Conservation (phyloP, 1,140 invertebrate species). For the Bombus balteatus region DNA sequence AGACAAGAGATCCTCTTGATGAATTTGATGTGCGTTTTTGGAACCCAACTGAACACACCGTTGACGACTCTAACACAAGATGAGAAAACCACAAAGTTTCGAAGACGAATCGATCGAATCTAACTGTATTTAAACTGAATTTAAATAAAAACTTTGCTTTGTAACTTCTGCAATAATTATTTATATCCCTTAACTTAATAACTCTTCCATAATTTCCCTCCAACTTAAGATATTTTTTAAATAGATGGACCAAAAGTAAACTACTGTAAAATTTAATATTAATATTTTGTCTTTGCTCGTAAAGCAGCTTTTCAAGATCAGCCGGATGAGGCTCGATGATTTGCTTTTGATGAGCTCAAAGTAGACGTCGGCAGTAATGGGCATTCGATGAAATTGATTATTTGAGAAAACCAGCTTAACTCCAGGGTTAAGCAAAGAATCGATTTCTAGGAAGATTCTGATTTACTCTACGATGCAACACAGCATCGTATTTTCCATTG, state of each 20-base stretch:
- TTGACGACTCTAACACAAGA: too few relatives aligned
- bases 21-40: neutral
- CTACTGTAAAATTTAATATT: too few relatives aligned
- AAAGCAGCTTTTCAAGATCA: neutral
- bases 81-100: too few relatives aligned
- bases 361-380: neutral
- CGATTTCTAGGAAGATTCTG: neutral
- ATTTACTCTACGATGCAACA: neutral
- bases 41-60: neutral
- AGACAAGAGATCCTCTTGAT: neutral
- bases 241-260: too few relatives aligned
- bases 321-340: neutral
- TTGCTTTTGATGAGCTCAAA: neutral
- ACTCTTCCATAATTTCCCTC: too few relatives aligned
- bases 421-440: slow-evolving; percentile 15
- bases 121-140: neutral
- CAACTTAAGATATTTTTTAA: too few relatives aligned
- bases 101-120: neutral
- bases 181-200: too few relatives aligned
- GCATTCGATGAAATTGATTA: neutral
- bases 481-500: neutral
- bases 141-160: neutral
- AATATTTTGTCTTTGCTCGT: neutral
- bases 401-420: neutral
- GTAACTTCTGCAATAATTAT: too few relatives aligned